A percentile compares a stretch with the other conserved stretches of the same genome.
These are phyloP conservation scores for Stigmatopora nigra DNA, from an alignment of 2,113 vertebrate genomes.

Conservation along the genomic window DNA sequence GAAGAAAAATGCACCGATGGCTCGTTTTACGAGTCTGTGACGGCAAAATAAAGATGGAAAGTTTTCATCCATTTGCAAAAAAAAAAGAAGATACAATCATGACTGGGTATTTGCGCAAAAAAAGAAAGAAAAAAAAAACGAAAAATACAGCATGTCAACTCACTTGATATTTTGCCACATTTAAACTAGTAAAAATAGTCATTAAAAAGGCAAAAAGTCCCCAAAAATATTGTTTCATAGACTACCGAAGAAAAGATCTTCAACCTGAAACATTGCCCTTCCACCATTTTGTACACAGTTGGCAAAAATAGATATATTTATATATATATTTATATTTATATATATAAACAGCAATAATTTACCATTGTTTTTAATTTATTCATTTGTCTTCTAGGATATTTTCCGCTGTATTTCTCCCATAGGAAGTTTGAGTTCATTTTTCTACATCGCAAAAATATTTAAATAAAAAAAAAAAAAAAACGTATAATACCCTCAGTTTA, in stretches of 20 bases:
- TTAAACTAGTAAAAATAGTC: constrained; percentile 77
- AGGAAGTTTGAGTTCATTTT: constrained; percentile 73
- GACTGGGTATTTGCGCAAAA: constrained; percentile 52
- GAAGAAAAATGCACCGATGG: constrained; percentile 44
- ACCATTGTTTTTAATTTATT: constrained; percentile 88
- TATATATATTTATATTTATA: not conserved
- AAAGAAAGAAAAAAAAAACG: constrained; percentile 49
- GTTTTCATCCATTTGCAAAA: constrained; percentile 63
- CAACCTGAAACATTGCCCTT: constrained; percentile 67
- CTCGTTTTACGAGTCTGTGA: constrained; percentile 36
- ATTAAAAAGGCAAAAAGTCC: constrained; percentile 74
- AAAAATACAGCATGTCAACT: constrained; percentile 64
- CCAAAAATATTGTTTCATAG: constrained; percentile 74
- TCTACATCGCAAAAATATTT: constrained; percentile 76
- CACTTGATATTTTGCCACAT: constrained; percentile 68
- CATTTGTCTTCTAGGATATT: constrained; percentile 69
- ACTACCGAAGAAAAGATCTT: constrained; percentile 69
- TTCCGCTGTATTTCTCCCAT: constrained; percentile 77
- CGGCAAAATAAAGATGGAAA: constrained; percentile 52
- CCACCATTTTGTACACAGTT: constrained; percentile 73
- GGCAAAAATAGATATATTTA: constrained; percentile 71
- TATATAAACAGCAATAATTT: constrained; percentile 79
- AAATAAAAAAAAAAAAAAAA: constrained; percentile 73
- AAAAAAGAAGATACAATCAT: constrained; percentile 56
- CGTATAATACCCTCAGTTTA: constrained; percentile 50